Conservation (phyloP, 1,140 invertebrate genomes). For the Brachionus angularis region DNA sequence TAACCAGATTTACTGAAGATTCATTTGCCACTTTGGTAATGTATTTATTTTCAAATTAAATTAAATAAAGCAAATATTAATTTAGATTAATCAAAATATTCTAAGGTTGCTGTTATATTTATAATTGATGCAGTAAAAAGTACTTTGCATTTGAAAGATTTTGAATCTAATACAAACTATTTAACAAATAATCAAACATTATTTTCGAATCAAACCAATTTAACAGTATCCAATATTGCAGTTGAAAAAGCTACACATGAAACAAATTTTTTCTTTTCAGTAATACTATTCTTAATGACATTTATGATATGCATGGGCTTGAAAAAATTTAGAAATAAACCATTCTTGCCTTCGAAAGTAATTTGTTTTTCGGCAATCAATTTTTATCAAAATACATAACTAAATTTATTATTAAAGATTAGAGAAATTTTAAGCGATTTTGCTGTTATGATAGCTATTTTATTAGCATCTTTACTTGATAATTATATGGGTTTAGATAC, state of each 20-base stretch:
- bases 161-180: neutral
- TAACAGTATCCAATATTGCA: neutral
- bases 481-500: conserved; percentile 53
- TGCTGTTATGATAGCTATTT: conserved; percentile 60
- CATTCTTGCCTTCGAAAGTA: conserved; percentile 52
- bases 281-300: conserved; percentile 55
- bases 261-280: conserved; percentile 52
- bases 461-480: conserved; percentile 55
- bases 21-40: conserved; percentile 57
- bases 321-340: conserved; percentile 47
- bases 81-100: too few species aligned
- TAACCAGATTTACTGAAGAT: conserved; percentile 59
- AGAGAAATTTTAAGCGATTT: conserved; percentile 58
- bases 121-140: conserved; percentile 56
- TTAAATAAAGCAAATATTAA: too few species aligned
- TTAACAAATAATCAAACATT: neutral
- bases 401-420: conserved; percentile 47
- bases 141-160: conserved; percentile 44
- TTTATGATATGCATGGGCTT: conserved; percentile 52
- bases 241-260: neutral
- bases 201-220: too few species aligned
- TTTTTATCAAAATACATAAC: neutral
- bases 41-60: too few species aligned
- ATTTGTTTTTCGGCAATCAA: conserved; percentile 2
- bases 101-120: conserved; percentile 59